Evolutionary conservation across 1,140 invertebrate species (phyloP).

Genomic region (Calycopis cecrops): DNA sequence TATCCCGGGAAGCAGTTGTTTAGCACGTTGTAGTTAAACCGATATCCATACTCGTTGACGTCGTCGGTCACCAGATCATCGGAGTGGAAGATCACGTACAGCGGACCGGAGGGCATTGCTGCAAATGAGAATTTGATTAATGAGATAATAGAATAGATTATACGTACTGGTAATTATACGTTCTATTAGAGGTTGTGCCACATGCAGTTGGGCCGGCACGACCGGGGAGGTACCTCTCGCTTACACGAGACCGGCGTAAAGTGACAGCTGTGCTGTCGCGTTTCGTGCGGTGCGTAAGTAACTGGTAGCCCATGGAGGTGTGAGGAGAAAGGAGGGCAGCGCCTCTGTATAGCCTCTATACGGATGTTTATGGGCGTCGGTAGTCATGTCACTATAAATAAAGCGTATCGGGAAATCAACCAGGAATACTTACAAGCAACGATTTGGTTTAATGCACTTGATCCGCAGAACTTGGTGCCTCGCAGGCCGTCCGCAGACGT

Average conservation of each 20-base stretch:
- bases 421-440: constrained; percentile 58
- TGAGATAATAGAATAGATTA: background rate
- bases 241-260: no score
- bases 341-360: no score
- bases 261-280: no score
- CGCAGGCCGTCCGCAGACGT: constrained; percentile 60
- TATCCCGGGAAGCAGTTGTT: constrained; percentile 55
- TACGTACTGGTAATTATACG: background rate
- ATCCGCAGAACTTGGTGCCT: constrained; percentile 65
- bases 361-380: no score
- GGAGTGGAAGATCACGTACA: constrained; percentile 66
- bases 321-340: no score
- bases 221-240: no score
- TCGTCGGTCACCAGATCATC: constrained; percentile 60
- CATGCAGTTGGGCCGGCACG: no score
- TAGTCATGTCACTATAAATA: background rate
- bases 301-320: no score
- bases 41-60: constrained; percentile 50
- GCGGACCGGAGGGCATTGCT: constrained; percentile 64
- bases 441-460: constrained; percentile 53
- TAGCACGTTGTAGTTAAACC: constrained; percentile 65
- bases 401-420: background rate
- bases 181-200: background rate
- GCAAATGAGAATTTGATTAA: constrained; percentile 23
- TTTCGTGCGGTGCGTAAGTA: no score